Evolutionary conservation across 2,797 vertebrate genomes (phyloP), one percentile per base, ranked within the genome.

Genomic region (Buceros bicornis): DNA sequence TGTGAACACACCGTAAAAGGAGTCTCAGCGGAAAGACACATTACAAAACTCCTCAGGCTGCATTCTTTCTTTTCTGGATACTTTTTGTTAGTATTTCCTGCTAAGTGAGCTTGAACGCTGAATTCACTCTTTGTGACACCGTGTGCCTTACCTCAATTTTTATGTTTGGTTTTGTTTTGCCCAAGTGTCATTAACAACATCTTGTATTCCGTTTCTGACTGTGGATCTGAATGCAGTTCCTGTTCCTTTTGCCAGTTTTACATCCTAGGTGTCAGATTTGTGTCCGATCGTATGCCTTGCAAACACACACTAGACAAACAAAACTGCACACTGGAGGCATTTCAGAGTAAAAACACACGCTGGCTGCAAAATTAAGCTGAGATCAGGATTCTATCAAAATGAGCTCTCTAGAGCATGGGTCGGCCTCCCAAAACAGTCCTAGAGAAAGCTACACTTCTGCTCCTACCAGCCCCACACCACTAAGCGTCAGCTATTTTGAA

Each of bases 331-430:
- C 42, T 33, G 50, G 58, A 89, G 53, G 58, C 53, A 92, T 86
- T 89, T 87, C 78, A 77, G 82, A 92, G 13, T 53, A 15, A 65
- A 97, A 88, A 16, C 29, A 69, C 40, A 18, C 28, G 53, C 13
- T 26, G 62, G 37, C 58, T 92, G 57, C 71, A 92, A 72, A 94
- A 90, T 64, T 60, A 82, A 89, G 85, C 80, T 64, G 80, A 95
- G 85, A 61, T 60, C 8, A 26, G 29, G 42, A 90, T 58, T 50
- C 40, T 43, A 77, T 71, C 77, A 53, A 80, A 88, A 91, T 3
- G 58, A 86, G 64, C 48, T 91, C 85, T 84, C 47, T 47, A 77
- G 40, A 91, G 62, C 67, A 57, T 5, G 47, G 58, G 53, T 45
- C 8, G 2, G 31, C 35, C 80, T 96, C 88, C 74, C 72, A 66